A percentile compares a stretch with the other conserved stretches of the same genome.
Evolutionary conservation across 2,113 vertebrate genomes (phyloP).

Genomic region (Menidia beryllina): DNA sequence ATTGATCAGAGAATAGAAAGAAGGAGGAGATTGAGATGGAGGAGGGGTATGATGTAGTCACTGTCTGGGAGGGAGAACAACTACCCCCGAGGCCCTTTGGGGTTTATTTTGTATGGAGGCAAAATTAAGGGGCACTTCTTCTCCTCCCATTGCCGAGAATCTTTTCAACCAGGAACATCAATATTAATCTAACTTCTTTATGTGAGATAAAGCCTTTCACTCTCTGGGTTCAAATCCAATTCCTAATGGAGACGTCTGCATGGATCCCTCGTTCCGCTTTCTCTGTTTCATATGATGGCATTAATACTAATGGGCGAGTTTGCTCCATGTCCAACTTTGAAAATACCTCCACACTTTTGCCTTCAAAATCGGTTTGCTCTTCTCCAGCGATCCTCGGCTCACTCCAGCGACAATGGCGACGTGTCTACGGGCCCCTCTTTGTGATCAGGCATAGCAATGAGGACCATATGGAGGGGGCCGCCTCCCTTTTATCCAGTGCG

Average conservation of each 20-base stretch:
- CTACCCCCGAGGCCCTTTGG: conserved; percentile 5
- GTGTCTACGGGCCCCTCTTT: conserved; percentile 55
- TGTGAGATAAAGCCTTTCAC: conserved; percentile 39
- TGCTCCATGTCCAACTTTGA: conserved; percentile 47
- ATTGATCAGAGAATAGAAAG: conserved; percentile 76
- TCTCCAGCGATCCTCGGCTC: conserved; percentile 49
- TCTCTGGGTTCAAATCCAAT: conserved; percentile 32
- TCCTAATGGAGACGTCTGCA: conserved; percentile 46
- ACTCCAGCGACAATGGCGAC: conserved; percentile 42
- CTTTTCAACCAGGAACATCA: conserved; percentile 38
- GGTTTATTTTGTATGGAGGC: conserved; percentile 36
- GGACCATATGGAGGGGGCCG: conserved; percentile 74
- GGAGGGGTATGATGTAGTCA: conserved; percentile 40
- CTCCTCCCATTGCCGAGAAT: conserved; percentile 24
- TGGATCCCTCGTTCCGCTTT: conserved; percentile 25
- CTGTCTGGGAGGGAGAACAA: conserved; percentile 40
- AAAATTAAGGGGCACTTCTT: conserved; percentile 41
- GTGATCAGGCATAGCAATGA: conserved; percentile 65
- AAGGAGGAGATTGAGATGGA: conserved; percentile 28
- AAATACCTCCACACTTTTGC: conserved; percentile 43
- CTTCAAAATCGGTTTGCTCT: conserved; percentile 42
- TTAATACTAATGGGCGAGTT: conserved; percentile 36
- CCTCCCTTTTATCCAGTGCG: conserved; percentile 69
- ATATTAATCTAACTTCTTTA: conserved; percentile 54
- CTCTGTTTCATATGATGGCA: conserved; percentile 43